phyloP scores from a whole-genome alignment of 2,888 invertebrate species.

The Abrostola triplasia region DNA sequence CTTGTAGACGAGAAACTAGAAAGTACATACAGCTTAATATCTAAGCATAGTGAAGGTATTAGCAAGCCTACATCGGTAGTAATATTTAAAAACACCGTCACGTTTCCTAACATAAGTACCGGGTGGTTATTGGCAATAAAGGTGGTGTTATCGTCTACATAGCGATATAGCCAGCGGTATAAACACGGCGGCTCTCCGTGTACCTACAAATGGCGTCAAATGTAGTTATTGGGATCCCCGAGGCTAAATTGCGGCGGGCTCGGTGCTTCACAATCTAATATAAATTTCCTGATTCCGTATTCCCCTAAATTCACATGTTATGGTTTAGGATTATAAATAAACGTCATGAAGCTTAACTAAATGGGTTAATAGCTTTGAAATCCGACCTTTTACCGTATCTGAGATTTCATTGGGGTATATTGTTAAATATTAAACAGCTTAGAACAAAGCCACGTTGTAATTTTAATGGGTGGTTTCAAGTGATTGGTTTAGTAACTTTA shows the following conservation, averaged over 20 bases:
- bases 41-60: neutral
- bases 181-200: conserved; percentile 47
- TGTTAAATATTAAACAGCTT: conserved; percentile 45
- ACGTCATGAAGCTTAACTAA: conserved; percentile 36
- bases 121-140: conserved; percentile 55
- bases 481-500: conserved; percentile 38
- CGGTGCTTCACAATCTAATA: conserved; percentile 67
- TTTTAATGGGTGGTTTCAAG: conserved; percentile 26
- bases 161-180: conserved; percentile 28
- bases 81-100: conserved; percentile 10
- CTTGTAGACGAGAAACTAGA: neutral
- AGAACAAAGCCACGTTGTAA: conserved; percentile 41
- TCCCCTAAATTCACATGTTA: conserved; percentile 52
- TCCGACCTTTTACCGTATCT: conserved; percentile 38
- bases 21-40: neutral
- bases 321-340: conserved; percentile 50
- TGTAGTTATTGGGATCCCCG: conserved; percentile 70
- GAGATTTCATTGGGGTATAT: conserved; percentile 38
- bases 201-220: conserved; percentile 68
- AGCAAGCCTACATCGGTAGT: neutral
- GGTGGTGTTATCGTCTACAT: conserved; percentile 39
- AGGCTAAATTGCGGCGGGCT: conserved; percentile 67
- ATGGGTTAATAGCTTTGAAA: conserved; percentile 44
- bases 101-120: conserved; percentile 43
- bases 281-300: conserved; percentile 66